These are phyloP conservation scores for Brachyhypopomus occidentalis DNA, from an alignment of 2,113 vertebrate species.

Conservation along the genomic window DNA sequence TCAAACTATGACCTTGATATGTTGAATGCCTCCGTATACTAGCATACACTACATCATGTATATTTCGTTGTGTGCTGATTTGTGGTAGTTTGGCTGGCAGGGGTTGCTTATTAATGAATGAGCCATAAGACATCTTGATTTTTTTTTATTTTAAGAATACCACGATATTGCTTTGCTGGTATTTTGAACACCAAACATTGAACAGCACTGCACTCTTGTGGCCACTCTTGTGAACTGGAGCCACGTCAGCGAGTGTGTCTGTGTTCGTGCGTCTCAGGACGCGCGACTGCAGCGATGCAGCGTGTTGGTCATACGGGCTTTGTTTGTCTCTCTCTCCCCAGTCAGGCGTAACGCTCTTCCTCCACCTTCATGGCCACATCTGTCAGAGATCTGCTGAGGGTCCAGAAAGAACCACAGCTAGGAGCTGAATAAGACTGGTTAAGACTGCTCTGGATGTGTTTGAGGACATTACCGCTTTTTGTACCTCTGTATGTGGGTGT, in stretches of 20 bases:
- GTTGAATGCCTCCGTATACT: no score
- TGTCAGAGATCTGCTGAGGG: constrained; percentile 83
- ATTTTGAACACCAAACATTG: not conserved
- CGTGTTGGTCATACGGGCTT: no score
- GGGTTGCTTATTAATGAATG: no score
- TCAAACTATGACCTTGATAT: not conserved
- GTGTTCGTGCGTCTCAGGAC: constrained; percentile 69
- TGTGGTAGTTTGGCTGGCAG: no score
- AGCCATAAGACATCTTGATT: no score
- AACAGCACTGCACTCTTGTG: constrained; percentile 19
- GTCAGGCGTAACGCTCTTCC: no score
- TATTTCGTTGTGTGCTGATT: no score
- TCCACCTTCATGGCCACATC: no score
- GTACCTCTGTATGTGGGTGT: not conserved
- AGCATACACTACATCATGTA: no score
- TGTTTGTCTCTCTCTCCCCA: no score
- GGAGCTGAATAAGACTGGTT: not conserved
- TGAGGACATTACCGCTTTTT: not conserved
- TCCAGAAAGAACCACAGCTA: constrained; percentile 73
- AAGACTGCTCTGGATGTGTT: not conserved
- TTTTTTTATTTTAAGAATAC: no score
- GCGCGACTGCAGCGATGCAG: no score
- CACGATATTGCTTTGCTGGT: not conserved
- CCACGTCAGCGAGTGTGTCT: not conserved
- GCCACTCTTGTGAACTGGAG: not conserved